Evolutionary conservation across 2,113 vertebrate genomes (phyloP), one percentile per base, ranked within the genome.

Genomic region (Centropus bengalensis): DNA sequence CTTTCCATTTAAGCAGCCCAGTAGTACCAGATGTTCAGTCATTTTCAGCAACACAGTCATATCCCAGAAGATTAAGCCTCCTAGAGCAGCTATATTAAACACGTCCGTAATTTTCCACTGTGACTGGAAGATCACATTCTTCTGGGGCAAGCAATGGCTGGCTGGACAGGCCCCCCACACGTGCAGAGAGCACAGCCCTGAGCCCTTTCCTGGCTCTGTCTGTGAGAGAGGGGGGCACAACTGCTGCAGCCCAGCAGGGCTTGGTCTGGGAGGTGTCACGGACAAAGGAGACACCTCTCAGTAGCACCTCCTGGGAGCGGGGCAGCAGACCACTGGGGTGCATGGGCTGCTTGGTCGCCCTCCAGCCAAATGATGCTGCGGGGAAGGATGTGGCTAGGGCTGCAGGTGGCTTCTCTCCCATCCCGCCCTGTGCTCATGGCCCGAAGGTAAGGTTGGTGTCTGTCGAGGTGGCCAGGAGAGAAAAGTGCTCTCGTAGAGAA

Each of bases 51-150:
- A 86, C 63, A 14, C 59, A 92, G 86, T 96, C 94, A 93, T 78
- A 93, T 97, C 97, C 96, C 97, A 82, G 87, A 91, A 98, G 97
- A 96, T 92, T 93, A 93, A 93, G 88, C 93, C 59, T 8, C 8
- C 42, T 1, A 15, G 71, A 85, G 78, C 86, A 95, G 90, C 94
- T 96, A 54, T 97, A 96, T 94, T 94, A 97, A 97, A 97, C 77
- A 42, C 1, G 82, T 76, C 62, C 96, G 94, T 97, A 94, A 97
- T 89, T 98, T 98, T 98, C 98, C 97, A 97, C 96, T 95, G 86
- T 28, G 86, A 91, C 77, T 83, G 95, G 95, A 92, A 93, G 89
- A 58, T 30, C 23, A 26, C n/a, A 40, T 94, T 95, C 88, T 78
- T 96, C 42, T 69, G 22, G 64, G 86, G 66, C 3, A 4, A 94